Base-by-base conservation (phyloP, 1,140 invertebrate genomes). In the Asbolus verrucosus region DNA sequence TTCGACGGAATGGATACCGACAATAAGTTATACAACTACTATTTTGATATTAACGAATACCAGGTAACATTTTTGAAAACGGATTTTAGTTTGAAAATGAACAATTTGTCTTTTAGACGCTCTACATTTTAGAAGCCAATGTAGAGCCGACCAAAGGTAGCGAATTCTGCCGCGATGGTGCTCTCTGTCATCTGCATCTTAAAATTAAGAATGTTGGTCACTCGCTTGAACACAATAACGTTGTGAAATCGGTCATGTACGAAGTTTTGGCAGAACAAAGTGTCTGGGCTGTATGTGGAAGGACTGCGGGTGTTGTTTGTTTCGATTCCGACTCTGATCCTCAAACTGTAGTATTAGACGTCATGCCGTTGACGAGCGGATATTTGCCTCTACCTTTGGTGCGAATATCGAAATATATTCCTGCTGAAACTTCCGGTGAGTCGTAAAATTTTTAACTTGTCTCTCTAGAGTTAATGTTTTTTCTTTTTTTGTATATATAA, bases 251-350 rank as follows among this genome's bases (percentile, higher is more conserved):
- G 71, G 85, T 97, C 0, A 96, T 96, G 92, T 97, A 97, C 80
- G 94, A 97, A 81, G 93, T 97, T 5, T 81, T 95, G 21, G 92
- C 92, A 18, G 95, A 97, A 83, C 93, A 94, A 80, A 91, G 90
- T 16, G 90, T 95, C 84, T 97, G 96, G 95, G 94, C 93, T 1
- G 91, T 97, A 8, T 93, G 93, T 79, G 94, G 94, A 33, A 86
- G 92, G 68, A 94, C 93, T 62, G 92, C 94, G 70, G 94, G 93
- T 50, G 92, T 96, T 9, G 88, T 96, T 43, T 91, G 88, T 5
- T 87, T 95, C 81, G 92, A 93, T 71, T 79, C 82, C 6, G 84
- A 85, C 33, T 82, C 86, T 9, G 87, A 90, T 46, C 87, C 88
- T 54, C 91, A 94, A 81, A 88, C 84, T 50, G 91, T 96, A 38